A percentile compares a stretch with the other conserved stretches of the same genome.
These are phyloP conservation scores for Chrysopilus asiliformis DNA, from an alignment of 2,888 invertebrate species.

Conservation along the genomic window DNA sequence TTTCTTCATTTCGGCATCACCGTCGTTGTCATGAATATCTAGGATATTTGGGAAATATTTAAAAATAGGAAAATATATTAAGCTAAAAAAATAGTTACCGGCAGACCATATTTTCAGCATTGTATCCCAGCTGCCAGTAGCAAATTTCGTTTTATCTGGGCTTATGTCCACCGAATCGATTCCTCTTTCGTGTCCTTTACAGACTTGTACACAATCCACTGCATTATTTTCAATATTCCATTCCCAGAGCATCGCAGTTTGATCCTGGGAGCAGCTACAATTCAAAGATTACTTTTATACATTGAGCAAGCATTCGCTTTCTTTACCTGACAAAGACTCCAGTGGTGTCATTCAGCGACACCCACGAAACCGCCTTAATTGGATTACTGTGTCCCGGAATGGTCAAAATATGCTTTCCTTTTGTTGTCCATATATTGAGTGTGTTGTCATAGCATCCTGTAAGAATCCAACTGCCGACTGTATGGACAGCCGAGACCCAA, in stretches of 20 bases:
- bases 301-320: neutral
- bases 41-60: too few species aligned
- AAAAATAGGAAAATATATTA: conserved; percentile 4
- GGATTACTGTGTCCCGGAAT: conserved; percentile 79
- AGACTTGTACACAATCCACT: conserved; percentile 64
- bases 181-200: conserved; percentile 84
- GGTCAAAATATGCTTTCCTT: conserved; percentile 70
- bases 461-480: conserved; percentile 62
- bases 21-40: conserved; percentile 44
- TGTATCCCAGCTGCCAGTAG: conserved; percentile 87
- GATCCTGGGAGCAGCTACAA: conserved; percentile 75
- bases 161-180: conserved; percentile 78
- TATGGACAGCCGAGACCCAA: conserved; percentile 86
- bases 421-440: conserved; percentile 75
- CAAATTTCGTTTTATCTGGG: conserved; percentile 47
- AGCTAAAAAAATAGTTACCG: conserved; percentile 36
- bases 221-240: conserved; percentile 64
- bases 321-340: conserved; percentile 55
- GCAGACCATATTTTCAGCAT: conserved; percentile 86
- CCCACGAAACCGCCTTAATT: conserved; percentile 81
- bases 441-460: conserved; percentile 91
- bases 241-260: conserved; percentile 80
- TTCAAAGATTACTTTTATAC: too few species aligned
- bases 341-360: conserved; percentile 49
- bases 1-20: conserved; percentile 46